These are phyloP conservation scores for Halcyon senegalensis DNA, from an alignment of 2,113 vertebrate species.

Conservation along the genomic window DNA sequence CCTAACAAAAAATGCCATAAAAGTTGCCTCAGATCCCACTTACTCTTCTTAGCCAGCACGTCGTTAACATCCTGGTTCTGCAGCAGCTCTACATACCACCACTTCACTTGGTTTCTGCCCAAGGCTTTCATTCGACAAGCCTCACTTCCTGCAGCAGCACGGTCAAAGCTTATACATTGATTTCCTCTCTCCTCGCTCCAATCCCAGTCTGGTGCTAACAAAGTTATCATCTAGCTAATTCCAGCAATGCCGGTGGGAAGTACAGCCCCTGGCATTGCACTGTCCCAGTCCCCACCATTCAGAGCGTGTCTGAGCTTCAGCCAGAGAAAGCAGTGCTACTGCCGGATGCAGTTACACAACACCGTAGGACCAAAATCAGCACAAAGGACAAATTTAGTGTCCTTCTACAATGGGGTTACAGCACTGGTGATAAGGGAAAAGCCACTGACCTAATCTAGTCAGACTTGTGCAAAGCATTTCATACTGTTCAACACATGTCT, in stretches of 20 bases:
- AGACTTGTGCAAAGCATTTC: neutral
- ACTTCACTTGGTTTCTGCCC: neutral
- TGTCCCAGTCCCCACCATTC: neutral
- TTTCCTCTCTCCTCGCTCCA: neutral
- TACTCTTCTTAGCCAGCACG: neutral
- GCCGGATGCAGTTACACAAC: neutral
- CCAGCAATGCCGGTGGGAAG: neutral
- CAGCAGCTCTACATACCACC: neutral
- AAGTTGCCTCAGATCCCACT: neutral
- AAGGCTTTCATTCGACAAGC: neutral
- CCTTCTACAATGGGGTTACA: neutral
- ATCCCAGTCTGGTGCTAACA: neutral
- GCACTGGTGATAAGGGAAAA: neutral
- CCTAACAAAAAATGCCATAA: neutral
- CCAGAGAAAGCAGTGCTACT: neutral
- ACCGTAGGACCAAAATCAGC: neutral
- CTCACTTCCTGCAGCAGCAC: neutral
- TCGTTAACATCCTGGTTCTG: neutral
- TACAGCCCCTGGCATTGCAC: neutral
- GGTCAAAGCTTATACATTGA: accelerated
- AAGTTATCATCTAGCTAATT: neutral
- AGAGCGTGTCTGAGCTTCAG: neutral
- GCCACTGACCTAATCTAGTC: neutral
- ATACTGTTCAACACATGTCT: neutral
- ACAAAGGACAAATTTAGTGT: neutral